Percentiles rank a stretch among this genome's conserved stretches.
phyloP scores from a whole-genome alignment of 2,888 invertebrate genomes.

The Diaphora mendica region DNA sequence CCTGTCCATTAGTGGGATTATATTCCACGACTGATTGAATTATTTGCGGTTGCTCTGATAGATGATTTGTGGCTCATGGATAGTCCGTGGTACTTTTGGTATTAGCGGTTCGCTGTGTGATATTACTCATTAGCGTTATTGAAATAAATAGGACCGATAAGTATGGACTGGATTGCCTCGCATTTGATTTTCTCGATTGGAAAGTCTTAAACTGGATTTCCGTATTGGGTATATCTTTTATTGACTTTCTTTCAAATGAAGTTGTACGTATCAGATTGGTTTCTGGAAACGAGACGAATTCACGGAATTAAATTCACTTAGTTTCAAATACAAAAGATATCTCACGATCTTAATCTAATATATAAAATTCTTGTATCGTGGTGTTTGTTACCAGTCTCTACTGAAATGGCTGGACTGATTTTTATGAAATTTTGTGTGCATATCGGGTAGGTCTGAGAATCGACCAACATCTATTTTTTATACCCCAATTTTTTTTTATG shows the following conservation, averaged over 20 bases:
- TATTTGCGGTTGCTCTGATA: slow-evolving; percentile 9
- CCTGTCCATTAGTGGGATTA: not conserved
- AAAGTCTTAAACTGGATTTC: not conserved
- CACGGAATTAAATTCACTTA: not conserved
- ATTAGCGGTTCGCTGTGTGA: not conserved
- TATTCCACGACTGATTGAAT: not conserved
- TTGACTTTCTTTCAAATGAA: not conserved
- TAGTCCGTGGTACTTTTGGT: not conserved
- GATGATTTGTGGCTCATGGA: not conserved
- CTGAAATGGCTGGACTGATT: too few species aligned
- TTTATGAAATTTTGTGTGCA: too few species aligned
- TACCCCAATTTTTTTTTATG: too few species aligned
- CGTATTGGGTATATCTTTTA: not conserved
- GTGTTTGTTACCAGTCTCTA: too few species aligned
- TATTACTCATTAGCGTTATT: not conserved
- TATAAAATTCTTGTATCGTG: too few species aligned
- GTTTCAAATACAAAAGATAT: too few species aligned
- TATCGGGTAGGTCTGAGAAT: too few species aligned
- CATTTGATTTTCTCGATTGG: not conserved
- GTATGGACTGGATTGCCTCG: not conserved
- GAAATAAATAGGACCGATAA: not conserved
- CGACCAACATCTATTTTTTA: too few species aligned
- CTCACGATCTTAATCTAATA: too few species aligned
- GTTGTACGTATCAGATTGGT: not conserved
- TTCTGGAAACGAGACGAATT: not conserved